Base-by-base conservation (phyloP, 2,888 invertebrate genomes). In the Hipparchia sbordonii region DNA sequence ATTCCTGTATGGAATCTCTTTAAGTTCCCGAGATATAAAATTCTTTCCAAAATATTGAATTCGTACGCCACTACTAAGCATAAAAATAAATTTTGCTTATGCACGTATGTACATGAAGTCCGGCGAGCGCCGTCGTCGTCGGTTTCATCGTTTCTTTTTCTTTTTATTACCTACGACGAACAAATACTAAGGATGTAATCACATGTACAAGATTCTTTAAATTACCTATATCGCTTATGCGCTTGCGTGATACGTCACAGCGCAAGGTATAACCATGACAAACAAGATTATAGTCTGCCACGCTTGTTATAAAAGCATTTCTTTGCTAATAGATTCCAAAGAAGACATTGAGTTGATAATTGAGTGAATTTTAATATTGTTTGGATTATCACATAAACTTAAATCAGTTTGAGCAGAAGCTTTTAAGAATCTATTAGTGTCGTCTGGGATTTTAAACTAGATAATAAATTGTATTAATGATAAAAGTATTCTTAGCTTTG, bases 361-460 rank as follows among this genome's bases (percentile, higher is more conserved):
- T 60, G 48, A 68, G 59, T 68, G 57, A 59, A 68, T 51, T 68
- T 51, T 51, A 68, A 60, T 68, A 60, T 68, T 68, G 67, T 67
- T 67, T 46, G 13, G 39, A 45, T 13, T 45, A 66, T 56, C 3
- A 13, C 48, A 57, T 59, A 59, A 51, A 65, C 65, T 59, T 66
- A 48, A 51, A 71, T 71, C 8, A 59, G 51, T 71, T 71, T 23
- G 51, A 51, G 33, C 48, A 45, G 62, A 69, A 71, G 73, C 73
- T 73, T 71, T 75, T 75, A 39, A 71, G 68, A 33, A 48, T 65
- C 51, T 56, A 70, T 73, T 67, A 70, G 65, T 48, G 67, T 67
- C 67, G 57, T 67, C 67, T 67, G 46, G 65, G 52, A 33, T 65
- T 57, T 66, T 13, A 33, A 13, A 56, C 57, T 46, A 39, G 3